Conservation (phyloP, 2,888 invertebrate genomes). For the Timandra comae region DNA sequence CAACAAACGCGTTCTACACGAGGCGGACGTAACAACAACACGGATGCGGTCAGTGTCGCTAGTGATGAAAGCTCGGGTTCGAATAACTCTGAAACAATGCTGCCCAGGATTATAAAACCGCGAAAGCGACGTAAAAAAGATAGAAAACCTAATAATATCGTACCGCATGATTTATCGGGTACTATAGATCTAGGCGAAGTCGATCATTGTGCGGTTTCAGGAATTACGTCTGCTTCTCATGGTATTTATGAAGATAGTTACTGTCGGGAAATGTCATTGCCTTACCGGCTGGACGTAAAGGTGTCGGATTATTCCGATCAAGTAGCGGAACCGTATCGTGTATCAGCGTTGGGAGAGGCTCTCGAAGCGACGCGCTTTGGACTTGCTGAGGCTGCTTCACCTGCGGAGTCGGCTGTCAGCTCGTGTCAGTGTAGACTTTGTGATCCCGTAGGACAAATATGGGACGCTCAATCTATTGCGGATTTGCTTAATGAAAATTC, state of each 20-base stretch:
- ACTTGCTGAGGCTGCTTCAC: constrained; percentile 60
- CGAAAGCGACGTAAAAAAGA: constrained; percentile 93
- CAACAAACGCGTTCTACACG: constrained; percentile 59
- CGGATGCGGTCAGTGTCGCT: constrained; percentile 83
- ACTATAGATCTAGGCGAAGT: constrained; percentile 62
- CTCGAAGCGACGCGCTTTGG: constrained; percentile 69
- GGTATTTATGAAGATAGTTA: constrained; percentile 69
- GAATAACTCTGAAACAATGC: constrained; percentile 81
- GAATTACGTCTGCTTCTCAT: constrained; percentile 44
- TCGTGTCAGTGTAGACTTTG: constrained; percentile 86
- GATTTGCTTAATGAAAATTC: constrained; percentile 69
- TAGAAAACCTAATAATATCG: constrained; percentile 81
- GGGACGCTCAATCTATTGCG: constrained; percentile 82
- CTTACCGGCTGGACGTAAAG: constrained; percentile 65
- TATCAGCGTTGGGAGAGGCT: constrained; percentile 73
- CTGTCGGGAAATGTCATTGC: constrained; percentile 68
- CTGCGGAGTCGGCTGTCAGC: constrained; percentile 65
- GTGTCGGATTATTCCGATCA: constrained; percentile 61
- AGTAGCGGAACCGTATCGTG: constrained; percentile 57
- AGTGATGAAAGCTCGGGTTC: constrained; percentile 86
- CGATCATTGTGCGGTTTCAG: constrained; percentile 62
- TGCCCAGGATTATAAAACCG: constrained; percentile 93
- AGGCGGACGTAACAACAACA: constrained; percentile 70
- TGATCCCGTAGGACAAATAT: constrained; percentile 84
- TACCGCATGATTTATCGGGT: constrained; percentile 60